Evolutionary conservation across 2,797 vertebrate genomes (phyloP).

Genomic region (Lagorchestes hirsutus): DNA sequence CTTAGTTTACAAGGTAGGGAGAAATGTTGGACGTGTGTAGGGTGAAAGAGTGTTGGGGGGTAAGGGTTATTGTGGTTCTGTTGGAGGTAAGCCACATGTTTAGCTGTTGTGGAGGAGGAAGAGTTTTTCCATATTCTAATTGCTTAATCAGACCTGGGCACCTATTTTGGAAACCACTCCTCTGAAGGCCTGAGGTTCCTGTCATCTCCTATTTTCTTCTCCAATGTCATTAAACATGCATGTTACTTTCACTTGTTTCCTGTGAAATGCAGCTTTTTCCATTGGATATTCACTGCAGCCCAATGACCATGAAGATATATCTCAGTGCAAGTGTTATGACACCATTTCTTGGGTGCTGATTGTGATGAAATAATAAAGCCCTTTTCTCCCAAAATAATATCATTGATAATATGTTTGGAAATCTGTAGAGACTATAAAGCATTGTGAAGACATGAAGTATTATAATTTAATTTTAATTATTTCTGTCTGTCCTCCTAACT

Average conservation of each 20-base stretch:
- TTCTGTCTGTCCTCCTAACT: background rate
- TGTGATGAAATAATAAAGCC: background rate
- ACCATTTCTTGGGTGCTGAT: background rate
- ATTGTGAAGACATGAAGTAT: background rate
- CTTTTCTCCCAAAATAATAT: background rate
- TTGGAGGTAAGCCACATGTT: background rate
- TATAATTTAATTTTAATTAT: background rate
- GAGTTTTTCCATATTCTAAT: background rate
- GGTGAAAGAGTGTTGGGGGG: background rate
- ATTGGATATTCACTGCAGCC: background rate
- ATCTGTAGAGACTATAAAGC: background rate
- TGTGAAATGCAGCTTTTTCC: background rate
- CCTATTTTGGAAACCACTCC: background rate
- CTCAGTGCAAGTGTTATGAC: background rate
- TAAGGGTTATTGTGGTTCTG: background rate
- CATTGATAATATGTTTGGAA: background rate
- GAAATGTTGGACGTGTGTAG: background rate
- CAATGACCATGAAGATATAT: background rate
- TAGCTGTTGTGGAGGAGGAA: background rate
- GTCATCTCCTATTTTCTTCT: background rate
- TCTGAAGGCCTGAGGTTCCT: background rate
- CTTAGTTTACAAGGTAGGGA: background rate
- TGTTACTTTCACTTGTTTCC: background rate
- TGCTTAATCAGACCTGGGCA: background rate
- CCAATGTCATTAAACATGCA: background rate